Conservation (phyloP, 2,888 invertebrate species). For the Sturmia bella region DNA sequence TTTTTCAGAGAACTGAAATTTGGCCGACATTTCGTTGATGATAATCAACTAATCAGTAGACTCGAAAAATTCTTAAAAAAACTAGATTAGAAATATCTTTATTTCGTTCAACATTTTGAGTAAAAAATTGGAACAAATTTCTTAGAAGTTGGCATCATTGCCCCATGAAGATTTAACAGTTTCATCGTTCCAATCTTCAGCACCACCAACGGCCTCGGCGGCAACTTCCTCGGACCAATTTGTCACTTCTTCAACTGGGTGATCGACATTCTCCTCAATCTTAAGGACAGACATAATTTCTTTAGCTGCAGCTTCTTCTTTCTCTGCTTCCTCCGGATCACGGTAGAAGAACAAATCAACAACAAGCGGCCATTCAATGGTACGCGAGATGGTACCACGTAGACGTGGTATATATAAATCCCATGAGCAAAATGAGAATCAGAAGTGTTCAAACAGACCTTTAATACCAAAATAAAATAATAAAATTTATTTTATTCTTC, state of each 20-base stretch:
- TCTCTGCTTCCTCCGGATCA: constrained; percentile 99
- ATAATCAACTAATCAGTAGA: too few relatives aligned
- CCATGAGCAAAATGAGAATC: too few relatives aligned
- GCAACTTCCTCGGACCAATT: constrained; percentile 84
- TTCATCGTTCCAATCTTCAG: constrained; percentile 81
- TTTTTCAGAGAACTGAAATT: too few relatives aligned
- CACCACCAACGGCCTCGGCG: constrained; percentile 79
- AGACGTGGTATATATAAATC: too few relatives aligned
- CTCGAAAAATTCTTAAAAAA: too few relatives aligned
- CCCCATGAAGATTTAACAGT: constrained; percentile 82
- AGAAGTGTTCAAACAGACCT: too few relatives aligned
- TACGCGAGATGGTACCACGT: constrained; percentile 95
- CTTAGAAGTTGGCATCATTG: constrained; percentile 81
- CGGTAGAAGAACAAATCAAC: constrained; percentile 99
- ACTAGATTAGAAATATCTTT: constrained; percentile 54
- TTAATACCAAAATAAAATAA: too few relatives aligned
- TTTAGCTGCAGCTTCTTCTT: constrained; percentile 95
- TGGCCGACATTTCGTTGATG: too few relatives aligned
- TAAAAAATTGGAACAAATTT: constrained; percentile 19
- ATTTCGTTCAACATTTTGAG: constrained; percentile 66
- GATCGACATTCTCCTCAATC: constrained; percentile 81
- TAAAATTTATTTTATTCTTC: too few relatives aligned
- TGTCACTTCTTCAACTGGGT: constrained; percentile 82
- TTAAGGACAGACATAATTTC: constrained; percentile 83
- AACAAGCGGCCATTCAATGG: constrained; percentile 97